Conservation (phyloP, 2,888 invertebrate species). For the Orchestes rusci region DNA sequence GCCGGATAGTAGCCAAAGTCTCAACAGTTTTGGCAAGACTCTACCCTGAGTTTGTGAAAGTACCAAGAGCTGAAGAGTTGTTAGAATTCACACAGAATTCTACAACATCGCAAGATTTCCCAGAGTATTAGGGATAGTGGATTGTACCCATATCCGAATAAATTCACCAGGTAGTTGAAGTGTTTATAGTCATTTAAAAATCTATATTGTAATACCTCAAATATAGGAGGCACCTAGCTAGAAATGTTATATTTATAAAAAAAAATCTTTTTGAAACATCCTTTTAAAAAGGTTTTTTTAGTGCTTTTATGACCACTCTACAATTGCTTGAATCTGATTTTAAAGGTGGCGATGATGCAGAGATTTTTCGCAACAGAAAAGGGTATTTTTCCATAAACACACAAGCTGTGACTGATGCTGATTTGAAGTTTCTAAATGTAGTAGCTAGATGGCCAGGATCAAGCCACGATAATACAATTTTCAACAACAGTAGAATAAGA, state of each 20-base stretch:
- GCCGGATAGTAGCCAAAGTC: conserved; percentile 10
- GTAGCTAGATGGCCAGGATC: conserved; percentile 26
- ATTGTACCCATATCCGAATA: conserved; percentile 9
- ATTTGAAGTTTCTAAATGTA: conserved; percentile 25
- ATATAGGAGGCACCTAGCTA: too few relatives aligned
- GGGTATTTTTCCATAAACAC: conserved; percentile 32
- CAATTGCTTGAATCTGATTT: too few relatives aligned
- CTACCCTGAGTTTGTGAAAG: conserved; percentile 2
- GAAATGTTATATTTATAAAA: too few relatives aligned
- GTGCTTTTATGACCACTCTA: too few relatives aligned
- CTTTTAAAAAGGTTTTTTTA: too few relatives aligned
- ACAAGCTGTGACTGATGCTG: conserved; percentile 27
- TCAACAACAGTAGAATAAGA: conserved; percentile 11
- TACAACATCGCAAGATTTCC: conserved; percentile 5
- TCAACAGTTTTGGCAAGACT: not conserved
- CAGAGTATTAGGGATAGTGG: conserved; percentile 4
- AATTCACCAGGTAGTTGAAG: conserved; percentile 11
- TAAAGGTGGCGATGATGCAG: conserved; percentile 28
- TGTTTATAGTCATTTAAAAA: not conserved
- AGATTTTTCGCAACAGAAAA: conserved; percentile 30
- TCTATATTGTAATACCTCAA: too few relatives aligned
- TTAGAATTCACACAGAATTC: conserved; percentile 1
- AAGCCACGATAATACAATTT: conserved; percentile 24
- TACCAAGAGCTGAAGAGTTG: conserved; percentile 1
- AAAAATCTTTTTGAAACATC: too few relatives aligned